Percentiles rank a stretch among this genome's conserved stretches.
Evolutionary conservation across 2,888 invertebrate species (phyloP).

Genomic region (Coenonympha arcania): DNA sequence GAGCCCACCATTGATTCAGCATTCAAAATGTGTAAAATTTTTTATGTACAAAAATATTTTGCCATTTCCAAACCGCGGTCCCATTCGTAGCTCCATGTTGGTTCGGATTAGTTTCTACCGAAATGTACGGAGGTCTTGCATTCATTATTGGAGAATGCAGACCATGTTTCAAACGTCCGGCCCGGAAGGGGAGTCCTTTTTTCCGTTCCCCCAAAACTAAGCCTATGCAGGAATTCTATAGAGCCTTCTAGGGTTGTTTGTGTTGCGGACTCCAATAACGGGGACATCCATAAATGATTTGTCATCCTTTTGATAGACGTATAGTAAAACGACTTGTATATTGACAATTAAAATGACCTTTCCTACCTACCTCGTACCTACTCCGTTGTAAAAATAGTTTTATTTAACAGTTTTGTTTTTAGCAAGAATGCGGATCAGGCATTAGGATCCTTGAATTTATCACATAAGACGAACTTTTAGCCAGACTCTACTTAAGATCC

Average conservation of each 20-base stretch:
- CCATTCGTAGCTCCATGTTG: slow-evolving; percentile 25
- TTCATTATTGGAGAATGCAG: slow-evolving; percentile 44
- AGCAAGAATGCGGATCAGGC: not conserved
- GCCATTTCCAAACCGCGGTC: not conserved
- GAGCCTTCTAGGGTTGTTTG: slow-evolving; percentile 35
- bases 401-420: too few species aligned
- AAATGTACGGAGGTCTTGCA: slow-evolving; percentile 36
- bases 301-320: slow-evolving; percentile 14
- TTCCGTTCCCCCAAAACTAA: slow-evolving; percentile 39
- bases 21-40: too few species aligned
- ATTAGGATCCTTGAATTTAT: not conserved
- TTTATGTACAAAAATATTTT: not conserved
- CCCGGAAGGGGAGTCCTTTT: slow-evolving; percentile 36
- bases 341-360: too few species aligned
- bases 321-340: not conserved
- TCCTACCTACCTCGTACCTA: too few species aligned
- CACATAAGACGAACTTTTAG: not conserved
- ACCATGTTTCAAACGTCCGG: slow-evolving; percentile 34
- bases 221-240: slow-evolving; percentile 38
- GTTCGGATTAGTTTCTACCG: slow-evolving; percentile 43
- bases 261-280: slow-evolving; percentile 32
- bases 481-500: slow-evolving; percentile 1
- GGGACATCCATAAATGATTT: slow-evolving; percentile 28
- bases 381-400: too few species aligned
- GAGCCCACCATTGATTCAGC: too few species aligned